Percentiles rank a stretch among this genome's conserved stretches.
These are phyloP conservation scores for Pseudeuparius sepicola DNA, from an alignment of 2,888 invertebrate species.

Conservation along the genomic window DNA sequence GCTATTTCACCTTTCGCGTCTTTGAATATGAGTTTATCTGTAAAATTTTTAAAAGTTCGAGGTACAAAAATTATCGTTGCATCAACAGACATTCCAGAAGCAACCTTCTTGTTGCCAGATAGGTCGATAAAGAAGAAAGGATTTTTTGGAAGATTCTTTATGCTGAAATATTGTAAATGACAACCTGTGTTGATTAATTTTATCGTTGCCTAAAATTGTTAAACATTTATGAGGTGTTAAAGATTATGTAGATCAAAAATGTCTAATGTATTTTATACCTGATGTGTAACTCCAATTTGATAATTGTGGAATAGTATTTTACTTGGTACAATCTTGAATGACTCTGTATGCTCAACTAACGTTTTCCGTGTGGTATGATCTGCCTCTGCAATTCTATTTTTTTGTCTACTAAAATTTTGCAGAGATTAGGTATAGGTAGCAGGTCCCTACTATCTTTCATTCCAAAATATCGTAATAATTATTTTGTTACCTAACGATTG, in stretches of 20 bases:
- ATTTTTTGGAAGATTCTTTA: conserved; percentile 27
- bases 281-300: conserved; percentile 30
- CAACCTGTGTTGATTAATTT: conserved; percentile 31
- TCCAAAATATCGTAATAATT: too few species aligned
- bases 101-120: conserved; percentile 29
- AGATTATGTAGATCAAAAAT: too few species aligned
- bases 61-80: conserved; percentile 34
- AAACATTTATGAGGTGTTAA: too few species aligned
- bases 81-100: conserved; percentile 37
- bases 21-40: conserved; percentile 32
- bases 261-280: too few species aligned
- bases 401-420: too few species aligned
- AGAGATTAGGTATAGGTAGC: too few species aligned
- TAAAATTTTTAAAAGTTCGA: conserved; percentile 29
- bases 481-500: too few species aligned
- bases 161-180: conserved; percentile 29
- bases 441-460: too few species aligned
- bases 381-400: too few species aligned
- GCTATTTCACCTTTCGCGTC: conserved; percentile 32
- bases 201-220: conserved; percentile 20
- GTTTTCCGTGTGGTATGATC: too few species aligned
- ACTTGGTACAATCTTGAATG: conserved; percentile 30
- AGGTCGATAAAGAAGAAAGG: conserved; percentile 31
- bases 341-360: too few species aligned
- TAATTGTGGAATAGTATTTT: conserved; percentile 36